A percentile compares a stretch with the other conserved stretches of the same genome.
These are phyloP conservation scores for Aplysia californica DNA, from an alignment of 1,140 invertebrate genomes.

Conservation along the genomic window DNA sequence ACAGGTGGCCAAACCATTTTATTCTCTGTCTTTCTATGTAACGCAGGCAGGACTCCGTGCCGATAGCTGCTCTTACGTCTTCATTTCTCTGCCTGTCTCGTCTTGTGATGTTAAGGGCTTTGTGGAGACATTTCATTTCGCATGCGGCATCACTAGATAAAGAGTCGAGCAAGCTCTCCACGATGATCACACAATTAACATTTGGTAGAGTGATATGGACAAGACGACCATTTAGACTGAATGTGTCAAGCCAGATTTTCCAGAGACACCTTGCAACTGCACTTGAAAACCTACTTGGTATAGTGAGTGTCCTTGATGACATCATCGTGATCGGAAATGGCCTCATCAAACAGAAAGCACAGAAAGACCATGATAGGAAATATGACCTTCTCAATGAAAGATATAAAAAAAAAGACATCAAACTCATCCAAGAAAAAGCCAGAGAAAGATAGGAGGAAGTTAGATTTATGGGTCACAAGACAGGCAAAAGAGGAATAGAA, in stretches of 20 bases:
- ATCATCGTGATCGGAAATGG: slow-evolving; percentile 30
- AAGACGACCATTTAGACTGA: slow-evolving; percentile 42
- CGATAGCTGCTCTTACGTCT: too few relatives aligned
- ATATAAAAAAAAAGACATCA: slow-evolving; percentile 28
- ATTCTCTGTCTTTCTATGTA: too few relatives aligned
- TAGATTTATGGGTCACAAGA: slow-evolving; percentile 45
- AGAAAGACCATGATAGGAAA: slow-evolving; percentile 16
- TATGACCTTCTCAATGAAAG: neutral
- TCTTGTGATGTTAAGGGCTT: too few relatives aligned
- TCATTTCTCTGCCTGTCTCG: too few relatives aligned
- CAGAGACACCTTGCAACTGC: slow-evolving; percentile 41
- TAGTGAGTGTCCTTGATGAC: slow-evolving; percentile 30
- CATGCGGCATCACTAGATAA: slow-evolving; percentile 41
- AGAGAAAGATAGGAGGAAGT: slow-evolving; percentile 27
- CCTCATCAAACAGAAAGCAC: too few relatives aligned
- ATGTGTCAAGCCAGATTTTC: too few relatives aligned
- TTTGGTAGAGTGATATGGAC: slow-evolving; percentile 37
- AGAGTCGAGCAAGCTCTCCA: slow-evolving; percentile 41
- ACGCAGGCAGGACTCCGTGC: too few relatives aligned
- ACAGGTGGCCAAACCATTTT: too few relatives aligned
- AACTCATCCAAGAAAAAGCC: slow-evolving; percentile 38
- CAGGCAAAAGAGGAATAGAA: slow-evolving; percentile 41
- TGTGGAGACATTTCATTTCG: slow-evolving; percentile 34
- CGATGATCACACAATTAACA: neutral
- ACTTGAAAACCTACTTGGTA: slow-evolving; percentile 18